Evolutionary conservation across 1,140 invertebrate genomes (phyloP).

Genomic region (Trichogramma pretiosum): DNA sequence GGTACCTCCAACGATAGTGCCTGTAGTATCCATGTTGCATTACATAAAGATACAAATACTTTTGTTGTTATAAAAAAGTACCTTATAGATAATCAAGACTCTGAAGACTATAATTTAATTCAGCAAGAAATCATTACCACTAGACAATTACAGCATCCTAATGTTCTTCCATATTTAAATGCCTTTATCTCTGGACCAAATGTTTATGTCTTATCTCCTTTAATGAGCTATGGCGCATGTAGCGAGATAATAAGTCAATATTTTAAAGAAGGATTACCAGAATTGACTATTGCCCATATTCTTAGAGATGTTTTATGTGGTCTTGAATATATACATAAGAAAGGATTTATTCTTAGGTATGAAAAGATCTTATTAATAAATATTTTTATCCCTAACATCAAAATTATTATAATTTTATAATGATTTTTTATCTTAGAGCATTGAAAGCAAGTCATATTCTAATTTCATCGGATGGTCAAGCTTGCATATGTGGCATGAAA

Average conservation of each 20-base stretch:
- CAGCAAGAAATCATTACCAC: slow-evolving; percentile 69
- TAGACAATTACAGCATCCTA: slow-evolving; percentile 68
- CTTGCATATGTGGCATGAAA: slow-evolving; percentile 65
- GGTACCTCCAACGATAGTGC: slow-evolving; percentile 58
- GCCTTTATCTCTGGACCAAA: slow-evolving; percentile 66
- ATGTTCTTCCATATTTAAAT: slow-evolving; percentile 63
- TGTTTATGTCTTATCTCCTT: slow-evolving; percentile 68
- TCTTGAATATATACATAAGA: slow-evolving; percentile 75
- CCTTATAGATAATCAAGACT: slow-evolving; percentile 59
- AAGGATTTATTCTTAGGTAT: slow-evolving; percentile 78
- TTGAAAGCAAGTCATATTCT: slow-evolving; percentile 78
- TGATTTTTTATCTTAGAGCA: slow-evolving; percentile 51
- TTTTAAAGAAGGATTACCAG: slow-evolving; percentile 70
- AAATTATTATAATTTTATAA: slow-evolving; percentile 7
- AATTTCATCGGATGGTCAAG: slow-evolving; percentile 59
- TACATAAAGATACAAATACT: slow-evolving; percentile 56
- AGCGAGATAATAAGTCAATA: slow-evolving; percentile 67
- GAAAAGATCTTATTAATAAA: not conserved
- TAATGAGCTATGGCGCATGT: slow-evolving; percentile 75
- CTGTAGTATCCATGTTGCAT: slow-evolving; percentile 53
- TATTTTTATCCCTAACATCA: not conserved
- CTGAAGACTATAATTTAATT: slow-evolving; percentile 56
- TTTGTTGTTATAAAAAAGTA: slow-evolving; percentile 68
- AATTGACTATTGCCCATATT: slow-evolving; percentile 70
- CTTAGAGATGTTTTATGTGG: slow-evolving; percentile 68